Percentiles rank a stretch among this genome's conserved stretches.
phyloP scores from a whole-genome alignment of 2,113 vertebrate species.

The Myanophis thanlyinensis region DNA sequence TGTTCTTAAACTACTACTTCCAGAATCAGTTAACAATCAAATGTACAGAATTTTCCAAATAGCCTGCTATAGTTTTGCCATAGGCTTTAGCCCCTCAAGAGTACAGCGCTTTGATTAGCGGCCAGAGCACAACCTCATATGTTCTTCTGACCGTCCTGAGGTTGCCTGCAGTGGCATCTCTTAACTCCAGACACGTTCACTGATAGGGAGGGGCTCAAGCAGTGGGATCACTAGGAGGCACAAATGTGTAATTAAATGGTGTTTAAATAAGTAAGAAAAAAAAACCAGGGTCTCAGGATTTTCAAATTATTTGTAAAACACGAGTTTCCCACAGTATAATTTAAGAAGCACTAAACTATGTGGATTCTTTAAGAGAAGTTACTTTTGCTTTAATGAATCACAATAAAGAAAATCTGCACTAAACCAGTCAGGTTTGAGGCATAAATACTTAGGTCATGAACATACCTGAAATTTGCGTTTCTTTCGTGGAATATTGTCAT shows the following conservation, averaged over 20 bases:
- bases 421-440: not conserved
- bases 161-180: not conserved
- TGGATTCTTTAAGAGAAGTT: not conserved
- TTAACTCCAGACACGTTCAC: not conserved
- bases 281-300: not conserved
- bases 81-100: not conserved
- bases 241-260: not conserved
- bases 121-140: not conserved
- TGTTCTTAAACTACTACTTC: not conserved
- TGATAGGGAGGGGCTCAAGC: not conserved
- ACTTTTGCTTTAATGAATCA: not conserved
- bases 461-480: conserved; percentile 92
- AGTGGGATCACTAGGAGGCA: not conserved
- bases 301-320: not conserved
- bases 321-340: not conserved
- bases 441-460: not conserved
- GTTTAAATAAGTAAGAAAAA: not conserved
- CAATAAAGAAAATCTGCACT: not conserved
- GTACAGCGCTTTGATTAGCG: not conserved
- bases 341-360: not conserved
- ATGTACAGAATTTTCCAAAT: not conserved
- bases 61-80: not conserved
- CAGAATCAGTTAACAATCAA: not conserved
- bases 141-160: not conserved
- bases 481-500: conserved; percentile 93